Base-by-base conservation (phyloP, 2,113 vertebrate species). In the Salminus brasiliensis region DNA sequence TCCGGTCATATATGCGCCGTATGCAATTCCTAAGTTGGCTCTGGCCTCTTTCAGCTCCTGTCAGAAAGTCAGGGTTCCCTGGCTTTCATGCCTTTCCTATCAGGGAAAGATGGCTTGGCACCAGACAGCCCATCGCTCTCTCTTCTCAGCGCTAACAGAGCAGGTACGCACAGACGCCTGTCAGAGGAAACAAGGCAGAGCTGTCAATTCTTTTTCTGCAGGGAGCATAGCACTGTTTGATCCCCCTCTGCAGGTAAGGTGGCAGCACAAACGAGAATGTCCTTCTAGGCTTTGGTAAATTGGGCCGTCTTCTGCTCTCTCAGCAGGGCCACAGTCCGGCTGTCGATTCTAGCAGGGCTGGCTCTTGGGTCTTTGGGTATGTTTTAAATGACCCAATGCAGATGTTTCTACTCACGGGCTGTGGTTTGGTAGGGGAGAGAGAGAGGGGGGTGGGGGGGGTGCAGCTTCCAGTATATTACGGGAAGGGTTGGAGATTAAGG, bases 191-290 rank as follows among this genome's bases (percentile, higher is more conserved):
- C 89, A 87, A 88, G 84, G 83, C 86, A 81, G 81, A 74, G 67
- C 87, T 88, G 89, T 92, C 89, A 90, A 82, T 86, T 52, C 60
- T 63, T 89, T 85, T 73, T 86, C 86, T 79, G 45, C 75, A 68
- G 65, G 4, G 52, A 83, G 76, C 21, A 66, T 29, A 30, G 2
- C 10, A 4, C 25, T 52, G 49, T 85, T 89, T 89, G 88, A 91
- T 90, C 78, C 89, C 82, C 79, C 30, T 72, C 76, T 83, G 23
- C 23, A 7, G 52, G 52, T 55, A n/a, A 55, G 52, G 52, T n/a
- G 8, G 52, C 7, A 55, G 52, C 52, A 9, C 52, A 55, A 25
- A 55, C 52, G 52, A 55, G 52, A 34, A 73, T n/a, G 41, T 63
- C 59, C 57, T 47, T 21, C 53, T 27, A 53, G 9, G 59, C 39